A percentile compares a stretch with the other conserved stretches of the same genome.
These are phyloP conservation scores for Elephantulus edwardii DNA, from an alignment of 2,113 vertebrate species.

Conservation along the genomic window DNA sequence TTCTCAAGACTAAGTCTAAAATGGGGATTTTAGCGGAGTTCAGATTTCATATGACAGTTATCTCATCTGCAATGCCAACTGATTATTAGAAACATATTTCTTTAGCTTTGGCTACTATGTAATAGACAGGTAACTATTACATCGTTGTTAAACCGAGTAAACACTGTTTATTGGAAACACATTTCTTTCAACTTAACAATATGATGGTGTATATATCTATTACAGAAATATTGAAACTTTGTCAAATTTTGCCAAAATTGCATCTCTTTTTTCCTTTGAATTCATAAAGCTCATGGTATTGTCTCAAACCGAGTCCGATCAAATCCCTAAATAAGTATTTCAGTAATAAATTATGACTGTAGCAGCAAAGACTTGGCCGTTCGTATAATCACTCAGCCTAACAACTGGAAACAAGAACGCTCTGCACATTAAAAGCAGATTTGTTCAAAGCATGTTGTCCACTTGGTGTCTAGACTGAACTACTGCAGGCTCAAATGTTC, in stretches of 20 bases:
- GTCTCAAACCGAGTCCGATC: conserved; percentile 63
- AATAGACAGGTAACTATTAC: conserved; percentile 82
- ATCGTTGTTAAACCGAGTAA: conserved; percentile 82
- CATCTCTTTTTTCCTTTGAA: conserved; percentile 76
- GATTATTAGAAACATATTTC: conserved; percentile 87
- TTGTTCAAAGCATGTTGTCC: conserved; percentile 62
- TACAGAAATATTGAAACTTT: conserved; percentile 82
- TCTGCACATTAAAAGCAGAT: conserved; percentile 67
- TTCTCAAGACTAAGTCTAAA: conserved; percentile 23
- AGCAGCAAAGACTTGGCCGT: conserved; percentile 28
- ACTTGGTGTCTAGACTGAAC: conserved; percentile 65
- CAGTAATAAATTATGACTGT: conserved; percentile 65
- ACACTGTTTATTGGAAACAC: conserved; percentile 85
- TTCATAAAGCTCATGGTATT: conserved; percentile 71
- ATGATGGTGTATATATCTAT: conserved; percentile 76
- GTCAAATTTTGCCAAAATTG: conserved; percentile 76
- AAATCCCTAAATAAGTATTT: conserved; percentile 72
- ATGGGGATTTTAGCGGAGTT: conserved; percentile 62
- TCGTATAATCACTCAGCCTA: conserved; percentile 70
- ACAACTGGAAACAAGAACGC: conserved; percentile 66
- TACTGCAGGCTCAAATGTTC: conserved; percentile 56
- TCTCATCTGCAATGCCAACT: conserved; percentile 83
- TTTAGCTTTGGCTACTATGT: conserved; percentile 81
- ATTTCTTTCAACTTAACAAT: conserved; percentile 79
- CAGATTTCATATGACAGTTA: conserved; percentile 79